Evolutionary conservation across 2,113 vertebrate species (phyloP).

Genomic region (Grus americana): DNA sequence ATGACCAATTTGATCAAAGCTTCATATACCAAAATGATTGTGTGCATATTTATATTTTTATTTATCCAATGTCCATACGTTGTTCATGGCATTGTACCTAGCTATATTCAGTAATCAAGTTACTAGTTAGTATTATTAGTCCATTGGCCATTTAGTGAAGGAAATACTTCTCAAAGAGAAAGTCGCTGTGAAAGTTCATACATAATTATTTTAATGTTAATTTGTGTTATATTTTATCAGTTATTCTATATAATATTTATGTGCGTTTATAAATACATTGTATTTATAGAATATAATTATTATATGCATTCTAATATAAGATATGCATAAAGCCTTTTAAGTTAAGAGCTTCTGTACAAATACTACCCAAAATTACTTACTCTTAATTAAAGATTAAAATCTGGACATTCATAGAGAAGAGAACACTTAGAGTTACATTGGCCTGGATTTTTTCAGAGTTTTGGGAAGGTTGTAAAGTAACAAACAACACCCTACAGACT

Average conservation of each 20-base stretch:
- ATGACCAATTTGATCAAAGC: neutral
- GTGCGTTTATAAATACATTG: neutral
- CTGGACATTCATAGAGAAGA: neutral
- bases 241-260: neutral
- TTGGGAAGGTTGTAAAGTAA: neutral
- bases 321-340: neutral
- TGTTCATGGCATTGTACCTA: neutral
- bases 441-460: neutral
- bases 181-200: neutral
- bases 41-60: neutral
- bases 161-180: neutral
- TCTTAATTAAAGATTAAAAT: neutral
- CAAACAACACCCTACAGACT: neutral
- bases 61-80: neutral
- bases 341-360: neutral
- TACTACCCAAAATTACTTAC: neutral
- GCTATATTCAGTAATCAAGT: neutral
- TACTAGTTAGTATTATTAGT: neutral
- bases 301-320: neutral
- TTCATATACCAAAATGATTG: neutral
- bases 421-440: neutral
- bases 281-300: neutral
- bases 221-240: neutral
- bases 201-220: neutral
- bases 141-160: neutral